Evolutionary conservation across 2,113 vertebrate species (phyloP).

Genomic region (Rhea pennata): DNA sequence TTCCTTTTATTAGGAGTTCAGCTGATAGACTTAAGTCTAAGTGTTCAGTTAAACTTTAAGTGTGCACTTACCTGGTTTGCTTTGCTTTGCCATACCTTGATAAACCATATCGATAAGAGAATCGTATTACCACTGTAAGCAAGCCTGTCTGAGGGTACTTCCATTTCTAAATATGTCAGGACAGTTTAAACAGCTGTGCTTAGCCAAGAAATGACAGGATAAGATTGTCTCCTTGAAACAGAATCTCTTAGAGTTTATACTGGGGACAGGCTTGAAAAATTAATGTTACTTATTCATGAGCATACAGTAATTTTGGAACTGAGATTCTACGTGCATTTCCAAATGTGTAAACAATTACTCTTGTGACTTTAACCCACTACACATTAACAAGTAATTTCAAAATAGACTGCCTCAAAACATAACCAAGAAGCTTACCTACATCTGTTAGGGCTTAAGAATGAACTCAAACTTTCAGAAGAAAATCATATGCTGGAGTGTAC

Average conservation of each 20-base stretch:
- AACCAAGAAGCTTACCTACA: background rate
- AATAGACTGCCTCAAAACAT: background rate
- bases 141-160: background rate
- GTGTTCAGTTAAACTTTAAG: background rate
- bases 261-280: background rate
- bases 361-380: background rate
- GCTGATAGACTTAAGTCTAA: background rate
- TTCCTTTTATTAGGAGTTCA: background rate
- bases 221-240: background rate
- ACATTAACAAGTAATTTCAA: background rate
- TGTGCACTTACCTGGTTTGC: background rate
- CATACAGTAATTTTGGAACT: background rate
- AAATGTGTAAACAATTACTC: background rate
- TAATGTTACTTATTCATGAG: background rate
- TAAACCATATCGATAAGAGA: accelerated
- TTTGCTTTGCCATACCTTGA: background rate
- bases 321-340: background rate
- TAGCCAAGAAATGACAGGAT: background rate
- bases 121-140: background rate
- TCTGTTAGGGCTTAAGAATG: background rate
- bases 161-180: background rate
- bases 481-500: background rate
- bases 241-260: background rate
- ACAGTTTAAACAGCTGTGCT: background rate
- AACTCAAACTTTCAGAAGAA: background rate